phyloP scores from a whole-genome alignment of 2,113 vertebrate genomes.

The Psettodes erumei region DNA sequence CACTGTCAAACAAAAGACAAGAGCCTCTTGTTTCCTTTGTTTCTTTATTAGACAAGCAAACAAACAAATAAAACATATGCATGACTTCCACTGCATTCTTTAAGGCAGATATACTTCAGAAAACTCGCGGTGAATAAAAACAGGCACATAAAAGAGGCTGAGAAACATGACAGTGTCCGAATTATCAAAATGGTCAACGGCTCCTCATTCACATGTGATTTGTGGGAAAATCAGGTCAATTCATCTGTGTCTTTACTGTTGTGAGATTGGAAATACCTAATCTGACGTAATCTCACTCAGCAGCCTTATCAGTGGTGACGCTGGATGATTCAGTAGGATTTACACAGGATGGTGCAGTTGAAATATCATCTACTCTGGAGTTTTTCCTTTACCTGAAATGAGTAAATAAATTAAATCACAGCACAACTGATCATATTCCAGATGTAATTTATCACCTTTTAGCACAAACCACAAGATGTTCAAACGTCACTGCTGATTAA shows the following conservation, averaged over 20 bases:
- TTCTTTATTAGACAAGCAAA: constrained; percentile 9
- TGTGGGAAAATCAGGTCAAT: neutral
- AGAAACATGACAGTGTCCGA: too few relatives aligned
- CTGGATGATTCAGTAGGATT: too few relatives aligned
- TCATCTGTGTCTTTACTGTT: too few relatives aligned
- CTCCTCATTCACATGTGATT: too few relatives aligned
- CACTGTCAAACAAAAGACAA: neutral
- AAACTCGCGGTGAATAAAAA: too few relatives aligned
- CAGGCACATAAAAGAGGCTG: too few relatives aligned
- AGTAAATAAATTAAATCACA: neutral
- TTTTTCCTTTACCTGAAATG: neutral
- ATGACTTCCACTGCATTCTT: neutral
- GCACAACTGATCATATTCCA: neutral
- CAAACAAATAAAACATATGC: neutral
- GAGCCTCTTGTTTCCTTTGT: neutral
- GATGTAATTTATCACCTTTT: neutral
- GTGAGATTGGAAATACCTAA: too few relatives aligned
- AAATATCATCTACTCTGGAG: neutral
- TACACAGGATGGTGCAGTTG: too few relatives aligned
- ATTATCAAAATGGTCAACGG: too few relatives aligned
- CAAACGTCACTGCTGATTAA: neutral
- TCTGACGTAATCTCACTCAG: too few relatives aligned
- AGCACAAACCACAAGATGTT: neutral
- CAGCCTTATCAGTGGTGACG: too few relatives aligned
- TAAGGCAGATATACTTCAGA: neutral